A percentile compares a stretch with the other conserved stretches of the same genome.
Conservation (phyloP, 2,797 vertebrate species). For the Natrix natrix region DNA sequence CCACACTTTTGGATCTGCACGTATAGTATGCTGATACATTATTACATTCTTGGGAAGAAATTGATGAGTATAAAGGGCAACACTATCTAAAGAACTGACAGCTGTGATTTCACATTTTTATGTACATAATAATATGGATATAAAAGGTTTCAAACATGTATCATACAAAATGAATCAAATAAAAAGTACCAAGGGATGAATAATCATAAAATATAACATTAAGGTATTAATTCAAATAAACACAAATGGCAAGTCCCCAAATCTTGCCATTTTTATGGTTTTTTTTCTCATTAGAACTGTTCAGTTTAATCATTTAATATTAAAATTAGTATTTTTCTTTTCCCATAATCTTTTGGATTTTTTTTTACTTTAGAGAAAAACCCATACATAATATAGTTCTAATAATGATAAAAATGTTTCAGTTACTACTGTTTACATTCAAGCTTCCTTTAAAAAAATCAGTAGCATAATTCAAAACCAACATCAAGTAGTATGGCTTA, state of each 20-base stretch:
- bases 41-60: no score
- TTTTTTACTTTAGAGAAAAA: slow-evolving; percentile 19
- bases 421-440: slow-evolving; percentile 23
- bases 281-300: slow-evolving; percentile 56
- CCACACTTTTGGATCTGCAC: no score
- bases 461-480: background rate
- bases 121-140: slow-evolving; percentile 38
- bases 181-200: slow-evolving; percentile 67
- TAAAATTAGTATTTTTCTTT: slow-evolving; percentile 33
- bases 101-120: no score
- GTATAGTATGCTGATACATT: no score
- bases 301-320: slow-evolving; percentile 50
- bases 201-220: slow-evolving; percentile 71
- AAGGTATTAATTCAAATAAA: slow-evolving; percentile 60
- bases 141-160: slow-evolving; percentile 67
- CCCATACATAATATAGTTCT: slow-evolving; percentile 4
- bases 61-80: no score
- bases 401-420: background rate
- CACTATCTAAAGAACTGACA: no score
- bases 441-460: background rate
- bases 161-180: slow-evolving; percentile 65
- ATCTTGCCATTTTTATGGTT: slow-evolving; percentile 61
- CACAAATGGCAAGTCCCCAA: slow-evolving; percentile 50
- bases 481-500: background rate
- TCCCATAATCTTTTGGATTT: slow-evolving; percentile 19